Percentiles rank a stretch among this genome's conserved stretches.
phyloP scores from a whole-genome alignment of 2,888 invertebrate genomes.

The Urechis unicinctus region DNA sequence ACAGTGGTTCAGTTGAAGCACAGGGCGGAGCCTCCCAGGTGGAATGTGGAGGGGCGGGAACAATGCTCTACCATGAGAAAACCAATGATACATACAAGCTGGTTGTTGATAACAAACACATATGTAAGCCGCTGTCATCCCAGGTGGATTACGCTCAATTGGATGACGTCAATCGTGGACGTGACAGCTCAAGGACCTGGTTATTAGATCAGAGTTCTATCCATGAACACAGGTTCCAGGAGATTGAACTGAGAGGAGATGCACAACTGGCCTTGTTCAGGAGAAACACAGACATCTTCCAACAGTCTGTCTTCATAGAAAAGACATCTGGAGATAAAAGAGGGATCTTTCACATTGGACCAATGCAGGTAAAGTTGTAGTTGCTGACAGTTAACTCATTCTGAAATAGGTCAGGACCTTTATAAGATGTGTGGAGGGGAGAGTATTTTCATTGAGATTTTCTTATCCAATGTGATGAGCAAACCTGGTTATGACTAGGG shows the following conservation, averaged over 20 bases:
- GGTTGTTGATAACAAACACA: slow-evolving; percentile 26
- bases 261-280: slow-evolving; percentile 30
- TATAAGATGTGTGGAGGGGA: too few relatives aligned
- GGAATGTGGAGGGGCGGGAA: slow-evolving; percentile 36
- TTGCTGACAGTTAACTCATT: too few relatives aligned
- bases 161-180: slow-evolving; percentile 23
- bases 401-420: too few relatives aligned
- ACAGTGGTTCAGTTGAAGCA: slow-evolving; percentile 20
- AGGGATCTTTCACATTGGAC: slow-evolving; percentile 22
- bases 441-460: too few relatives aligned
- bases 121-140: slow-evolving; percentile 21
- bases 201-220: slow-evolving; percentile 21
- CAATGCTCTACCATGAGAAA: slow-evolving; percentile 20
- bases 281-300: slow-evolving; percentile 22
- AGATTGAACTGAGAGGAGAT: slow-evolving; percentile 24
- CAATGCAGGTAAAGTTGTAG: slow-evolving; percentile 13
- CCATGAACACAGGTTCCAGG: slow-evolving; percentile 12
- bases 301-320: slow-evolving; percentile 23
- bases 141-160: slow-evolving; percentile 24
- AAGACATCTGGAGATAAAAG: slow-evolving; percentile 27
- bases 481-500: too few relatives aligned
- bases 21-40: slow-evolving; percentile 25
- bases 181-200: slow-evolving; percentile 30
- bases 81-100: slow-evolving; percentile 16
- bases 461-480: too few relatives aligned